Evolutionary conservation across 2,888 invertebrate genomes (phyloP).

Genomic region (Megaustenia siamemsis): DNA sequence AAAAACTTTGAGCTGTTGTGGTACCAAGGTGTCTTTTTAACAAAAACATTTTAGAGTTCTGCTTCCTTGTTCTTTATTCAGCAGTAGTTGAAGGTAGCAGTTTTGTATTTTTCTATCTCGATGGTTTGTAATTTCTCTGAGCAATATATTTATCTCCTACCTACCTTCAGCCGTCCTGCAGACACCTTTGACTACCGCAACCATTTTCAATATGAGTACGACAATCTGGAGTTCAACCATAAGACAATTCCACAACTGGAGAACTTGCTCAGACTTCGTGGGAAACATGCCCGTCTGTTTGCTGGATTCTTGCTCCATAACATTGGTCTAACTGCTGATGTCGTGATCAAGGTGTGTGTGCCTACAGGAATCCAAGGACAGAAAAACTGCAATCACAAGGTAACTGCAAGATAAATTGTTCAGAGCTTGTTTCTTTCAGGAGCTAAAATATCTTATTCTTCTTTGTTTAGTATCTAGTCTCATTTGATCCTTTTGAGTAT

Average conservation of each 20-base stretch:
- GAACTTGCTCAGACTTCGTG: slow-evolving; percentile 48
- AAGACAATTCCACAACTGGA: slow-evolving; percentile 59
- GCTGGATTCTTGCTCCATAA: slow-evolving; percentile 59
- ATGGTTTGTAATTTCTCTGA: no score
- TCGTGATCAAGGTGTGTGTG: slow-evolving; percentile 57
- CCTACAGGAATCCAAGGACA: slow-evolving; percentile 37
- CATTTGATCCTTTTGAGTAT: no score
- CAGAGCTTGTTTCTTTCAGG: no score
- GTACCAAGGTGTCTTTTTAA: no score
- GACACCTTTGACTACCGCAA: slow-evolving; percentile 58
- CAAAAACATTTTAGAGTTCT: no score
- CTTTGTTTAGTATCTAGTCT: no score
- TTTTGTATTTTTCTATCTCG: no score
- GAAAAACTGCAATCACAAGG: slow-evolving; percentile 40
- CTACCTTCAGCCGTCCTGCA: slow-evolving; percentile 35
- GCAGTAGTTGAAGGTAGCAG: no score
- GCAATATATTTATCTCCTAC: no score
- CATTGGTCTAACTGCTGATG: slow-evolving; percentile 57
- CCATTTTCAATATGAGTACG: slow-evolving; percentile 58
- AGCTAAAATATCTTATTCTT: no score
- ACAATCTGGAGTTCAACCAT: slow-evolving; percentile 58
- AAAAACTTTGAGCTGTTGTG: no score
- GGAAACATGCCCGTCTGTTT: slow-evolving; percentile 55
- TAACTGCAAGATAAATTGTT: not conserved
- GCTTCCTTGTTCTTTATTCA: no score